Evolutionary conservation across 2,888 invertebrate genomes (phyloP).

Genomic region (Cerastoderma edule): DNA sequence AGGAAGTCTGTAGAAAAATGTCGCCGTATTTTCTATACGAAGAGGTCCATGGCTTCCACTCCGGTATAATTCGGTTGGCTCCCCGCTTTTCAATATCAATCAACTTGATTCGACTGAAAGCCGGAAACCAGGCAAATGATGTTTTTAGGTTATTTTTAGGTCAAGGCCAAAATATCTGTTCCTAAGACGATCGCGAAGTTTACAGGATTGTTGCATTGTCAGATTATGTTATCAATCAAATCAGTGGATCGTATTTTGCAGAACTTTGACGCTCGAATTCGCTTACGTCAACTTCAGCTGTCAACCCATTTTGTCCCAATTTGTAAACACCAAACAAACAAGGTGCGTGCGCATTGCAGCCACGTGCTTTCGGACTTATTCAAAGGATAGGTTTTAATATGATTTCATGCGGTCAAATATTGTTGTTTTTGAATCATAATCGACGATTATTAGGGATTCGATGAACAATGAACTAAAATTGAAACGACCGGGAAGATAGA

Average conservation of each 20-base stretch:
- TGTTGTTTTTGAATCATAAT: too few relatives aligned
- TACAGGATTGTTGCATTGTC: not conserved
- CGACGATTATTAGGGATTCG: too few relatives aligned
- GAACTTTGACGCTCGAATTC: not conserved
- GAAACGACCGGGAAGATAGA: too few relatives aligned
- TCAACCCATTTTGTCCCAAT: not conserved
- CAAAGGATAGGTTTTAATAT: constrained; percentile 22
- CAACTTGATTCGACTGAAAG: not conserved
- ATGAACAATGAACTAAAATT: too few relatives aligned
- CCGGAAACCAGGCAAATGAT: not conserved
- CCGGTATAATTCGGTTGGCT: constrained; percentile 23
- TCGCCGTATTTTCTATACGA: constrained; percentile 2
- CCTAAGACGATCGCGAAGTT: not conserved
- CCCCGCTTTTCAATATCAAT: constrained; percentile 2
- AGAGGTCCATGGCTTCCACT: constrained; percentile 9
- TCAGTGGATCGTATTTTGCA: not conserved
- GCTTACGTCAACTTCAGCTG: not conserved
- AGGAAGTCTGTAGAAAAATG: not conserved
- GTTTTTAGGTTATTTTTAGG: constrained; percentile 26
- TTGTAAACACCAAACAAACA: constrained; percentile 41
- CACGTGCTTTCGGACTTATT: constrained; percentile 37
- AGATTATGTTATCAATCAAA: not conserved
- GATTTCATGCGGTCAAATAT: too few relatives aligned
- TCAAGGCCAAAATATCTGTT: constrained; percentile 43
- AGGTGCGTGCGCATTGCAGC: constrained; percentile 48